Conservation (phyloP, 2,797 vertebrate species). For the Poliocrania exsul region DNA sequence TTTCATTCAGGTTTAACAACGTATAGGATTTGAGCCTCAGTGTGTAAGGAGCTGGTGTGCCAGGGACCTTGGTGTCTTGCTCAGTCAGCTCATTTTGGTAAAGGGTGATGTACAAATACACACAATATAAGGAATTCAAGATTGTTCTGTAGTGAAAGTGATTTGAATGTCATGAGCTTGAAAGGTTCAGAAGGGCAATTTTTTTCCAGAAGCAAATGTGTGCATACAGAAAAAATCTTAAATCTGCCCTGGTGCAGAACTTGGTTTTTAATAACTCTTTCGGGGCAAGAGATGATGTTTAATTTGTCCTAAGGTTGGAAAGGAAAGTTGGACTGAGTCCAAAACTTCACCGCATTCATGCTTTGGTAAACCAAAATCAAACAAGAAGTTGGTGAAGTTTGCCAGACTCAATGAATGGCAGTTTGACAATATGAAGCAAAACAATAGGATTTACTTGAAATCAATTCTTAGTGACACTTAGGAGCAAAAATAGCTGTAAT, state of each 20-base stretch:
- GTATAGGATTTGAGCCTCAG: neutral
- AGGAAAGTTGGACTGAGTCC: neutral
- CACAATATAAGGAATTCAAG: neutral
- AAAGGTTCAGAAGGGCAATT: neutral
- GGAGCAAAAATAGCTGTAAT: neutral
- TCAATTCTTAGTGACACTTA: neutral
- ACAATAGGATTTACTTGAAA: neutral
- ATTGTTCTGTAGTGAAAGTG: neutral
- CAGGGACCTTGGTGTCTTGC: neutral
- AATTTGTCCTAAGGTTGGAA: neutral
- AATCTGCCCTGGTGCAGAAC: neutral
- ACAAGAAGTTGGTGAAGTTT: neutral
- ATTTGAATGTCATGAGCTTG: neutral
- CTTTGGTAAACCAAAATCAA: neutral
- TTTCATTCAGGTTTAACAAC: neutral
- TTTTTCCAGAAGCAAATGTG: neutral
- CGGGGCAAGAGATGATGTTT: neutral
- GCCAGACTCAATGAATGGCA: neutral
- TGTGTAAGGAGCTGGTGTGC: neutral
- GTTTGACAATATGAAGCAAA: neutral
- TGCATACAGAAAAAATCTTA: neutral
- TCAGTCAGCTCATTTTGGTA: neutral
- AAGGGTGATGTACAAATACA: neutral
- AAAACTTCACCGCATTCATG: neutral
- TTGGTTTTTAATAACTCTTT: neutral